Evolutionary conservation across 2,888 invertebrate genomes (phyloP), one percentile per base, ranked within the genome.

Genomic region (Pasiphila rectangulata): DNA sequence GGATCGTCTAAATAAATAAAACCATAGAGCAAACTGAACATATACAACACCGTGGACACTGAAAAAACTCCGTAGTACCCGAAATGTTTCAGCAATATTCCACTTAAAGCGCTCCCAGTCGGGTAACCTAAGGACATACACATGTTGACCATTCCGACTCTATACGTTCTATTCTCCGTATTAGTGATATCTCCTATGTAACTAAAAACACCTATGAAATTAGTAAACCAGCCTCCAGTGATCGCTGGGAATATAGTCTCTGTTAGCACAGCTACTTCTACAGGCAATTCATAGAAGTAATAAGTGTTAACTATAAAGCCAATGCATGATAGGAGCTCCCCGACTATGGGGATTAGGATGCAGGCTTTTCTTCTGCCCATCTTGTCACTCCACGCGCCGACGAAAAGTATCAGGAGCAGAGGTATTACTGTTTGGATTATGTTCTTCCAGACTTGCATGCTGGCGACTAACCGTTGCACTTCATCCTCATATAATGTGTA

Each of bases 91-190:
- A 92, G 65, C 46, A 97, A 79, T 3, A 96, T 90, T 0, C 97
- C 97, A 58, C 96, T 96, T 7, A 95, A 81, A 0, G 96, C 95
- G 83, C 96, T 94, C 0, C 97, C 97, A 5, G 96, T 90, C 0
- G 97, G 96, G 37, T 95, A 94, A 0, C 97, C 96, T 12, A 97
- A 83, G 0, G 96, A 95, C 69, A 95, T 93, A 76, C 95, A 96
- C 12, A 96, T 92, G 75, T 97, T 97, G 38, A 96, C 93, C 41
- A 97, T 92, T 3, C 96, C 96, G 24, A 97, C 94, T 59, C 97
- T 88, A 12, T 95, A 87, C 0, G 97, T 97, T 58, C 96, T 90
- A 38, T 93, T 93, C 69, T 96, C 94, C 39, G 92, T 90, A 0
- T 94, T 93, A 1, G 96, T 96, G 7, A 96, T 93, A 67, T 97